Conservation (phyloP, 2,888 invertebrate genomes). For the Torymus auratus region DNA sequence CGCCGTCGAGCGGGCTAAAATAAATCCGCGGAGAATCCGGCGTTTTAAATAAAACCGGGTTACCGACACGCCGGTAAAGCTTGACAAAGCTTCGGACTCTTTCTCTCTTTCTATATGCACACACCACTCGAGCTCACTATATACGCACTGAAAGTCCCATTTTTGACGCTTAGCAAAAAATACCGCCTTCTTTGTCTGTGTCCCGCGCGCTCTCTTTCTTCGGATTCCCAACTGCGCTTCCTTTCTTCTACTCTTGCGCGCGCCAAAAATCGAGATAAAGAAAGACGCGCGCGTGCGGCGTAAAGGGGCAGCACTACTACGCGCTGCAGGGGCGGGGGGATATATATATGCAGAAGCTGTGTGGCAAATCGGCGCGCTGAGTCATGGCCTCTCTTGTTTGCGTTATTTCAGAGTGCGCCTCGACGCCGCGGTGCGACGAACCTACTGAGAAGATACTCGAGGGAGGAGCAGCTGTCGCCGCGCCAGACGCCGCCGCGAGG, state of each 20-base stretch:
- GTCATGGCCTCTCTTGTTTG: constrained; percentile 55
- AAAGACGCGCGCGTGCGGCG: not conserved
- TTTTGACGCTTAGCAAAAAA: constrained; percentile 50
- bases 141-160: constrained; percentile 20
- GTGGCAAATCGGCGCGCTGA: constrained; percentile 14
- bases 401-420: constrained; percentile 62
- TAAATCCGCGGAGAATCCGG: constrained; percentile 71
- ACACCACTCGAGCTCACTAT: not conserved
- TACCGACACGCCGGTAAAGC: constrained; percentile 61
- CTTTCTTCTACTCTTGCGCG: not conserved
- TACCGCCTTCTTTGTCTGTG: constrained; percentile 44
- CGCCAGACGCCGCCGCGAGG: constrained; percentile 36
- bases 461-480: constrained; percentile 22
- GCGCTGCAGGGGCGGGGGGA: not conserved
- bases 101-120: too few relatives aligned
- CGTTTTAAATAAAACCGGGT: constrained; percentile 73
- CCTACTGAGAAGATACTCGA: constrained; percentile 56
- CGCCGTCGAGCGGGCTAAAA: constrained; percentile 68
- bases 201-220: not conserved
- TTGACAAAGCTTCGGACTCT: constrained; percentile 53
- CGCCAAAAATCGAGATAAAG: constrained; percentile 4
- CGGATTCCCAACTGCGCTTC: not conserved
- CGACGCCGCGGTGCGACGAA: constrained; percentile 61
- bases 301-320: too few relatives aligned
- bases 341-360: too few relatives aligned